Evolutionary conservation across 2,888 invertebrate genomes (phyloP).

Genomic region (Idaea straminata): DNA sequence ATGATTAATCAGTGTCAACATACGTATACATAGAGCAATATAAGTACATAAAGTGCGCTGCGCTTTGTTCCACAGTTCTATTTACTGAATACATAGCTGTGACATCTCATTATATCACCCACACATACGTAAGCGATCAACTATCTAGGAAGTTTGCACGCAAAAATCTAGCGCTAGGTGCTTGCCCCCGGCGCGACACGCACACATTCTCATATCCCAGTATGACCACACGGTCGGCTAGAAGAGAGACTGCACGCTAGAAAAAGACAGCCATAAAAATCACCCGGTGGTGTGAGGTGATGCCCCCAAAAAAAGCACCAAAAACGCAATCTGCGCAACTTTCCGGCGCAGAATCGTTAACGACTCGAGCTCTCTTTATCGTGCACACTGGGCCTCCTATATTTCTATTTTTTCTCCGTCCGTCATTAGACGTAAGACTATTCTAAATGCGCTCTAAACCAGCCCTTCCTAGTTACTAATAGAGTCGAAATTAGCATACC

Average conservation of each 20-base stretch:
- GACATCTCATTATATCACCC: constrained; percentile 74
- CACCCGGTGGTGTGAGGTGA: constrained; percentile 76
- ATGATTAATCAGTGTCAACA: constrained; percentile 72
- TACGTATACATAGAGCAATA: constrained; percentile 37
- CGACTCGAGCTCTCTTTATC: constrained; percentile 80
- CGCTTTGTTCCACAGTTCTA: constrained; percentile 69
- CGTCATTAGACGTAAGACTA: constrained; percentile 73
- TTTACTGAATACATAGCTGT: constrained; percentile 65
- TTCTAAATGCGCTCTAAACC: constrained; percentile 34
- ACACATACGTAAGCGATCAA: constrained; percentile 53
- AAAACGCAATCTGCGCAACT: constrained; percentile 82
- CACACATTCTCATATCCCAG: constrained; percentile 33
- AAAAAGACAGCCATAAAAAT: constrained; percentile 78
- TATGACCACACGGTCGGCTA: constrained; percentile 46
- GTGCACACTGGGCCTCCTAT: constrained; percentile 77
- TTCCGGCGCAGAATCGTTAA: constrained; percentile 82
- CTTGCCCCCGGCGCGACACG: constrained; percentile 57
- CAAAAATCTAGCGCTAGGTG: constrained; percentile 78
- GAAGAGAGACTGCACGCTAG: constrained; percentile 68
- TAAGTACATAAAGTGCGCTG: constrained; percentile 11
- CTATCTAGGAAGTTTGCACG: constrained; percentile 76
- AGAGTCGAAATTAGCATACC: constrained; percentile 33
- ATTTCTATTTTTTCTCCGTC: constrained; percentile 79
- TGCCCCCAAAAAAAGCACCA: constrained; percentile 81
- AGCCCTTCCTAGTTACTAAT: constrained; percentile 14